Evolutionary conservation across 2,797 vertebrate species (phyloP).

Genomic region (Emys orbicularis): DNA sequence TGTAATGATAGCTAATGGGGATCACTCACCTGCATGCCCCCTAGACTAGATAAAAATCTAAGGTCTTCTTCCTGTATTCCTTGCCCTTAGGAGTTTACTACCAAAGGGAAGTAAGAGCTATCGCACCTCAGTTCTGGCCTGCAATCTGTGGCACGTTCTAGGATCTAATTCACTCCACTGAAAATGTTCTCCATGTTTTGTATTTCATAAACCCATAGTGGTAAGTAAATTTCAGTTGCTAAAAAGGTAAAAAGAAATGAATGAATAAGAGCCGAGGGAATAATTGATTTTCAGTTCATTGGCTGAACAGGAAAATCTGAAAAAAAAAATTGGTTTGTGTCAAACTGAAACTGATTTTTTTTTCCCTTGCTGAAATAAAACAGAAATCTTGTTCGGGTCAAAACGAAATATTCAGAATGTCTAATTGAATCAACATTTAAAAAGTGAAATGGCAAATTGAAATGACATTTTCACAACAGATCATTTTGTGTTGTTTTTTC

Average conservation of each 20-base stretch:
- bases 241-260: background rate
- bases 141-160: rapidly evolving
- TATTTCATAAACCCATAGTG: background rate
- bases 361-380: background rate
- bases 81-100: background rate
- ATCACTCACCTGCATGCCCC: rapidly evolving
- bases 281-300: background rate
- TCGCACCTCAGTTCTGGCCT: rapidly evolving
- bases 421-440: background rate
- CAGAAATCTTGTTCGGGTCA: background rate
- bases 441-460: background rate
- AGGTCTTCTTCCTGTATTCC: background rate
- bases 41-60: background rate
- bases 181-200: rapidly evolving
- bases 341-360: background rate
- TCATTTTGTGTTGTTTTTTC: background rate
- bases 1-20: rapidly evolving
- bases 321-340: background rate
- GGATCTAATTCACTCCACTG: background rate
- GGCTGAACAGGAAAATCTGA: background rate
- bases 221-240: background rate
- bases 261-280: background rate
- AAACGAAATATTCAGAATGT: background rate
- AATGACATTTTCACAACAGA: background rate
- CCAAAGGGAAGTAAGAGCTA: background rate